Evolutionary conservation across 2,113 vertebrate genomes (phyloP).

Genomic region (Phyllopteryx taeniolatus): DNA sequence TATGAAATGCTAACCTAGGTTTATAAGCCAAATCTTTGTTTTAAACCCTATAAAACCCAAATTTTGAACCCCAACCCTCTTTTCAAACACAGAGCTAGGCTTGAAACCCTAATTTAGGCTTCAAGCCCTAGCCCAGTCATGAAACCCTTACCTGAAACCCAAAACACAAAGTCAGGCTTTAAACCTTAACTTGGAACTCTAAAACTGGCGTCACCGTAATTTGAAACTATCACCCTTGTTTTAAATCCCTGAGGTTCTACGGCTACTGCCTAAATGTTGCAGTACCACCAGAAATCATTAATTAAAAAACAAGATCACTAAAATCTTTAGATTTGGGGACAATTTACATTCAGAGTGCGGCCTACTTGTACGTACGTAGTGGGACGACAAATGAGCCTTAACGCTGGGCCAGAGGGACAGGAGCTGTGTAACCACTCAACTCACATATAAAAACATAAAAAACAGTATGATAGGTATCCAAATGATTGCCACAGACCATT

Average conservation of each 20-base stretch:
- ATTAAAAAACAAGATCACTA: not conserved
- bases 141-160: too few species aligned
- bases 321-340: not conserved
- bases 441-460: not conserved
- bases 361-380: not conserved
- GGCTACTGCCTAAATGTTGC: not conserved
- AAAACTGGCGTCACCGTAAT: too few species aligned
- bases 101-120: too few species aligned
- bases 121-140: too few species aligned
- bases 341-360: not conserved
- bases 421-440: not conserved
- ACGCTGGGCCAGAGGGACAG: not conserved
- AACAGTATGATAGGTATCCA: not conserved
- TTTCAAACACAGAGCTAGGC: too few species aligned
- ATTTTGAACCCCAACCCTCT: too few species aligned
- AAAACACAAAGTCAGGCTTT: too few species aligned
- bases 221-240: not conserved
- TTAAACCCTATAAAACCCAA: too few species aligned
- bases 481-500: not conserved
- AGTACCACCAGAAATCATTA: not conserved
- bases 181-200: too few species aligned
- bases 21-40: too few species aligned
- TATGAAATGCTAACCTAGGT: too few species aligned
- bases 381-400: not conserved
- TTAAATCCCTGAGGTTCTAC: not conserved